A percentile compares a stretch with the other conserved stretches of the same genome.
phyloP scores from a whole-genome alignment of 2,797 vertebrate genomes.

The Smutsia gigantea region DNA sequence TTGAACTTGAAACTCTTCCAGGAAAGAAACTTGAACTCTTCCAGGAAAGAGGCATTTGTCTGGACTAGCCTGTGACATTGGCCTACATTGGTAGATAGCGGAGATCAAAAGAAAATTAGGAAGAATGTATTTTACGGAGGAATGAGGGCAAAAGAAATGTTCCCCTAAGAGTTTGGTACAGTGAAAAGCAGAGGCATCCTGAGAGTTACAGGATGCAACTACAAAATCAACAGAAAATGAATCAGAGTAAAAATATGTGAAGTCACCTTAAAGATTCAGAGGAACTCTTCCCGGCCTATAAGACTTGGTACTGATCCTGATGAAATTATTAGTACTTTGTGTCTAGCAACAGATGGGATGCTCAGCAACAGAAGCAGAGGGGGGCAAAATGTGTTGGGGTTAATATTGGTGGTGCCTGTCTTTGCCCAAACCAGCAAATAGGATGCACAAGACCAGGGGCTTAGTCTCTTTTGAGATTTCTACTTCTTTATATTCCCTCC shows the following conservation, averaged over 20 bases:
- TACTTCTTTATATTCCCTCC: not conserved
- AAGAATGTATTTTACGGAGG: not conserved
- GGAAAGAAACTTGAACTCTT: not conserved
- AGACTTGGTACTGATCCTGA: not conserved
- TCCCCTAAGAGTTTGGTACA: not conserved
- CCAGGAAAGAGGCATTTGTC: not conserved
- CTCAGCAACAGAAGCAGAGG: not conserved
- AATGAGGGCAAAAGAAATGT: not conserved
- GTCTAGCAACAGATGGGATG: not conserved
- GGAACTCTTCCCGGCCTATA: not conserved
- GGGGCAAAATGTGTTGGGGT: fast-evolving
- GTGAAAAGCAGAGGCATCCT: not conserved
- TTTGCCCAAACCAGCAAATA: not conserved
- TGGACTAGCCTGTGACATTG: not conserved
- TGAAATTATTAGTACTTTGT: not conserved
- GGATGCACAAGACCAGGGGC: not conserved
- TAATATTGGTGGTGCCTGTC: not conserved
- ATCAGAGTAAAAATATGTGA: slow-evolving; percentile 21
- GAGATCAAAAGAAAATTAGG: not conserved
- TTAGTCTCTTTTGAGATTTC: not conserved
- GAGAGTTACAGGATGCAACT: not conserved
- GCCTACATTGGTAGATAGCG: not conserved
- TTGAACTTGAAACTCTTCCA: not conserved
- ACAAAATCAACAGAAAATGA: slow-evolving; percentile 48
- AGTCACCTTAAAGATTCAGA: not conserved